Evolutionary conservation across 2,797 vertebrate species (phyloP), one percentile per base, ranked within the genome.

Genomic region (Meriones psammophilus): DNA sequence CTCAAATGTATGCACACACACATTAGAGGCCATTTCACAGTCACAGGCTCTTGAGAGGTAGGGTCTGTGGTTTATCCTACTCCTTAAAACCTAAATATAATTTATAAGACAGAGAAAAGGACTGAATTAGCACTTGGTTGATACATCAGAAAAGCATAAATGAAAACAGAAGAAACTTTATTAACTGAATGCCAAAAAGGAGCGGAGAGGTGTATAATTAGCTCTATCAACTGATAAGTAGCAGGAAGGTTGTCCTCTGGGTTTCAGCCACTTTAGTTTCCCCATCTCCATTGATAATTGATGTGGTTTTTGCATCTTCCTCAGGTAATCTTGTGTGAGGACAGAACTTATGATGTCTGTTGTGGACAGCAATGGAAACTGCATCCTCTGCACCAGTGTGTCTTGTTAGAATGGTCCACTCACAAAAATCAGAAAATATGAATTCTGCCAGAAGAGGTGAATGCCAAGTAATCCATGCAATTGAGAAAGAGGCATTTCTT

Each of bases 61-160:
- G 36, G 22, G 76, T 54, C 42, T 92, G 8, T 78, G 33, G 50
- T 42, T 89, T 87, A 81, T 80, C 8, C 14, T 9, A 77, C 3
- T 60, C 66, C 83, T 87, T 78, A 85, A 76, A 73, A 90, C 92
- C 56, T 76, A 92, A 94, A 89, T 62, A 13, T 46, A 9, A 68
- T 62, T 79, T 73, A 56, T 76, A 81, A 84, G 28, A 71, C 1
- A 58, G 14, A 39, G 50, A 46, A 89, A 86, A 68, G 30, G 24
- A 54, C 28, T 28, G 36, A 92, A 77, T 78, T 56, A 91, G 79
- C 58, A 91, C 78, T 89, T 77, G 28, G 13, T 76, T 95, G 66
- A 92, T 81, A 85, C 58, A 92, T 74, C 42, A 60, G 54, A 33
- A 88, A 50, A 91, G 92, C 62, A 4, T 24, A 89, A 88, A 94